Conservation (phyloP, 2,113 vertebrate species). For the Rhadina sibilatrix region DNA sequence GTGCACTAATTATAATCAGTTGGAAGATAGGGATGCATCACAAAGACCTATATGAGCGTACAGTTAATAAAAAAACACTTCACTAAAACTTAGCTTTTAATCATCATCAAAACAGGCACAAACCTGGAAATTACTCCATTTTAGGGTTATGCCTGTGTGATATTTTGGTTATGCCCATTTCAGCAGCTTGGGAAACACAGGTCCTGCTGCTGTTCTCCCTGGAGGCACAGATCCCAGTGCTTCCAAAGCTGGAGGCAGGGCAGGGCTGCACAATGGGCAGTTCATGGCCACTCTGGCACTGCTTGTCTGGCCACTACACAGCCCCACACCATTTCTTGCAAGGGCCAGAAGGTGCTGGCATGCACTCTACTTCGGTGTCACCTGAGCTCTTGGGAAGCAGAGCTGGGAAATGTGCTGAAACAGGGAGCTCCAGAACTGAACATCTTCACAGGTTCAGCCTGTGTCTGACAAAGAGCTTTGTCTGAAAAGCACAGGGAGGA, state of each 20-base stretch:
- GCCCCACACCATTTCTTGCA: fast-evolving
- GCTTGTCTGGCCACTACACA: background rate
- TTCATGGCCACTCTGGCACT: background rate
- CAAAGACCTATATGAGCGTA: background rate
- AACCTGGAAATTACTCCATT: background rate
- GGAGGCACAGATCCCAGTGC: background rate
- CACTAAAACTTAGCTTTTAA: background rate
- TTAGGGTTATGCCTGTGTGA: background rate
- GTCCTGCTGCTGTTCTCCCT: background rate
- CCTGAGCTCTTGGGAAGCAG: background rate
- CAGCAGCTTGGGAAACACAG: background rate
- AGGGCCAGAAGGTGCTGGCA: background rate
- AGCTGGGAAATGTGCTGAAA: background rate
- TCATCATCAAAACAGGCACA: background rate
- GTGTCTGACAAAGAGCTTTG: background rate
- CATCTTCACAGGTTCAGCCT: background rate
- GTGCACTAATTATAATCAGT: background rate
- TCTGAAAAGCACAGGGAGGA: background rate
- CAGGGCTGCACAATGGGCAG: background rate
- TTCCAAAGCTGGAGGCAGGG: background rate
- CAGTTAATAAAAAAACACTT: background rate
- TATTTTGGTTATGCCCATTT: background rate
- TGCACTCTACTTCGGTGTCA: fast-evolving
- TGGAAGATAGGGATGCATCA: background rate
- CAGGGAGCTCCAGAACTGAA: background rate